Conservation (phyloP, 2,797 vertebrate species). For the Pantherophis alleghaniensis region DNA sequence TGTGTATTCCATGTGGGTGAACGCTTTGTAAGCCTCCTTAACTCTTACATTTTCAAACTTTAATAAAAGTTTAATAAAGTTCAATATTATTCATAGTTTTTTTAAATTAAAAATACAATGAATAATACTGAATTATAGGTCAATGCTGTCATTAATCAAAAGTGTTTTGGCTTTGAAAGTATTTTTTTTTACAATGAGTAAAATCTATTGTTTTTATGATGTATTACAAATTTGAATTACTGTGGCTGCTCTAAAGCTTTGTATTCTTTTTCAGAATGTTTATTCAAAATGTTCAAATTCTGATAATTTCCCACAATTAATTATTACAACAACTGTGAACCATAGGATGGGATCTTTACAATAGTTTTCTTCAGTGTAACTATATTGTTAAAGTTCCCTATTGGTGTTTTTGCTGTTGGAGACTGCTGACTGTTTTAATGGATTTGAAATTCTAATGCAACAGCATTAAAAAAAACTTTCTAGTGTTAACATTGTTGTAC, state of each 20-base stretch:
- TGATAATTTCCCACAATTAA: constrained; percentile 52
- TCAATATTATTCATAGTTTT: constrained; percentile 3
- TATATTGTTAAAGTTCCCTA: constrained; percentile 25
- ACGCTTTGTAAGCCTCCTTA: constrained; percentile 41
- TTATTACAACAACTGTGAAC: constrained; percentile 45
- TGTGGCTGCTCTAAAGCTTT: constrained; percentile 53
- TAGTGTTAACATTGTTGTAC: constrained; percentile 61
- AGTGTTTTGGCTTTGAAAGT: constrained; percentile 47
- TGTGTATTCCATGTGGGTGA: constrained; percentile 49
- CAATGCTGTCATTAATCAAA: constrained; percentile 31
- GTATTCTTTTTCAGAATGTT: constrained; percentile 32
- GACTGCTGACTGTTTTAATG: constrained; percentile 54
- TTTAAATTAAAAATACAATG: not conserved
- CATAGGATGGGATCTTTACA: not conserved
- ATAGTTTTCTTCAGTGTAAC: constrained; percentile 27
- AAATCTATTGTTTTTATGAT: constrained; percentile 44
- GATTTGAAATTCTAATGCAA: constrained; percentile 57
- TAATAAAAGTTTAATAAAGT: constrained; percentile 23
- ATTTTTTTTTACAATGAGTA: constrained; percentile 36
- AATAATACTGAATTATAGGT: constrained; percentile 27
- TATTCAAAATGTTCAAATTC: constrained; percentile 51
- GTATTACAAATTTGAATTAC: constrained; percentile 51
- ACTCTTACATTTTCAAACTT: constrained; percentile 36
- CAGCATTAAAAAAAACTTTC: constrained; percentile 34
- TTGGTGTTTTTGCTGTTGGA: constrained; percentile 49